A percentile compares a stretch with the other conserved stretches of the same genome.
These are phyloP conservation scores for Lordiphosa stackelbergi DNA, from an alignment of 1,140 invertebrate genomes.

Conservation along the genomic window DNA sequence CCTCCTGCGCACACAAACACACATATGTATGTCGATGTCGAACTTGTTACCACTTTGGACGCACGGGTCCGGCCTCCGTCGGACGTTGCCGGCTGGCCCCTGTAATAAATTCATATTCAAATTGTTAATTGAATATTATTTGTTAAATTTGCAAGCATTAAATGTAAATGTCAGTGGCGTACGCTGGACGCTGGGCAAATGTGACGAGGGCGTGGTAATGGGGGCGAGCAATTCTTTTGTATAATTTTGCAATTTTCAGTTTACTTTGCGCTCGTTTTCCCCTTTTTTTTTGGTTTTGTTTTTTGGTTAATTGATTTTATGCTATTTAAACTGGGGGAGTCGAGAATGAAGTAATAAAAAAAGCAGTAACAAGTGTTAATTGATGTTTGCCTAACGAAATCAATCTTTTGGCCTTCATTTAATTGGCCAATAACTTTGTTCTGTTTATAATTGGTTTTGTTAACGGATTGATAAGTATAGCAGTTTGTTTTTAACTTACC, in stretches of 20 bases:
- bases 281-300: conserved; percentile 5
- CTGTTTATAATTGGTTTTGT: too few relatives aligned
- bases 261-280: conserved; percentile 17
- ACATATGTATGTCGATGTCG: conserved; percentile 54
- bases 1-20: conserved; percentile 3
- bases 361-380: background rate
- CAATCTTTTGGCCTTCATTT: too few relatives aligned
- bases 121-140: conserved; percentile 77
- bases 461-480: too few relatives aligned
- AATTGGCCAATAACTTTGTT: too few relatives aligned
- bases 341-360: background rate
- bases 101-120: conserved; percentile 76
- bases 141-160: conserved; percentile 76
- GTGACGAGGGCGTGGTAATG: conserved; percentile 43
- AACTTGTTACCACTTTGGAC: conserved; percentile 72
- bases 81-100: conserved; percentile 40
- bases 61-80: conserved; percentile 58
- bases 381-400: background rate
- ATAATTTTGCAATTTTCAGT: conserved; percentile 31
- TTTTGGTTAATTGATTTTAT: conserved; percentile 49
- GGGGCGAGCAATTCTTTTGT: conserved; percentile 28
- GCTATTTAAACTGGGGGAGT: conserved; percentile 35
- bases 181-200: conserved; percentile 33
- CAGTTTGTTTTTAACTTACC: too few relatives aligned
- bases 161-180: conserved; percentile 68